Base-by-base conservation (phyloP, 1,140 invertebrate species). In the Mercenaria mercenaria region DNA sequence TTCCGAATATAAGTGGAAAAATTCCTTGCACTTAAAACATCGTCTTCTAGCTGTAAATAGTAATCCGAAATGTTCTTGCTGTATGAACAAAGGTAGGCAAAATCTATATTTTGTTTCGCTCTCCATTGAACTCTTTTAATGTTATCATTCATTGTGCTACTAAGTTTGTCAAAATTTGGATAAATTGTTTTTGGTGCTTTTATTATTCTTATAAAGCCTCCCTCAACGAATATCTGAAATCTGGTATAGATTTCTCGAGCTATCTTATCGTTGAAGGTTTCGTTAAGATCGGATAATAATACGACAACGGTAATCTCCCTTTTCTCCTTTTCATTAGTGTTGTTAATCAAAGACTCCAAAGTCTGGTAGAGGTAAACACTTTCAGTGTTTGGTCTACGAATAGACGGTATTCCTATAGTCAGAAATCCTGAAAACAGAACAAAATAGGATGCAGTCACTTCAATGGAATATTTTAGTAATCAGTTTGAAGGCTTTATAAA, bases 141-240 rank as follows among this genome's bases (percentile, higher is more conserved):
- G 6, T 98, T 97, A 95, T 99, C 98, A 0, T 98, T 98, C 0
- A 99, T 96, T 0, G 98, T 99, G 29, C 92, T 86, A 37, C 93
- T 94, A n/a, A 95, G 90, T 39, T 92, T 81, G 32, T 92, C 77
- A 29, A 95, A 91, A 61, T 92, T 90, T 18, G 95, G 94, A 77
- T 96, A 96, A 52, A 95, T 93, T 29, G 90, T 79, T 26, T 89
- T 13, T 3, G 94, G 91, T 13, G 93, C 92, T 56, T 93, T 92
- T 26, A 96, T 90, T 18, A 96, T 91, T 74, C 94, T 93, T 32
- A 96, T 72, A 32, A 95, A 93, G 20, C 95, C 95, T 2, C 18
- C 50, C 0, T 91, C 50, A 18, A 90, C 67, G 69, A 88, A 67
- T 6, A 52, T 20, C 6, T 69, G 64, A 81, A 84, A 95, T 69